Evolutionary conservation across 2,113 vertebrate species (phyloP).

Genomic region (Gadus macrocephalus): DNA sequence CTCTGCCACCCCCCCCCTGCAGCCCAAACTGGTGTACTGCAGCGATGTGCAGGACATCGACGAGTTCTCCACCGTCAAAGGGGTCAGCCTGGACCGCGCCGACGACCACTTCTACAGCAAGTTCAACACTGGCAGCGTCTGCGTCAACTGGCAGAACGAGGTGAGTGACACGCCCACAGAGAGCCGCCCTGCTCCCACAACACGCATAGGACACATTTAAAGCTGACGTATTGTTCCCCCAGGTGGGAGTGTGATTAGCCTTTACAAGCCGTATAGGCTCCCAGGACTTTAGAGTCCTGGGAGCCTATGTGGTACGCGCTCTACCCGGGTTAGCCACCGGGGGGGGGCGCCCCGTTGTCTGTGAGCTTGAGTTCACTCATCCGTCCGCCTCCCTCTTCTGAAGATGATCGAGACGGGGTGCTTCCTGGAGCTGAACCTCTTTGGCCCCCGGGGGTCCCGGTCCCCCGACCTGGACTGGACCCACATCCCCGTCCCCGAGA

Average conservation of each 20-base stretch:
- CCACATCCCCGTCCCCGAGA: slow-evolving; percentile 2
- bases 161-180: slow-evolving; percentile 40
- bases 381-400: too few relatives aligned
- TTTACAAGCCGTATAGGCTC: too few relatives aligned
- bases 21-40: slow-evolving; percentile 83
- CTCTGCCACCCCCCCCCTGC: background rate
- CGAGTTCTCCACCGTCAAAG: slow-evolving; percentile 79
- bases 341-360: background rate
- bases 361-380: background rate
- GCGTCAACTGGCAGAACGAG: slow-evolving; percentile 83
- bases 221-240: too few relatives aligned
- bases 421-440: slow-evolving; percentile 79
- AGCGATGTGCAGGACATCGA: slow-evolving; percentile 84
- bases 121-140: slow-evolving; percentile 76
- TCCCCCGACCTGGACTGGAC: slow-evolving; percentile 73
- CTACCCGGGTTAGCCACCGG: background rate
- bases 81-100: slow-evolving; percentile 68
- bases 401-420: slow-evolving; percentile 82
- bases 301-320: too few relatives aligned
- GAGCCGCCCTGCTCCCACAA: background rate
- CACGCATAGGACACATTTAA: too few relatives aligned
- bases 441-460: slow-evolving; percentile 64
- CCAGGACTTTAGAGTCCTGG: too few relatives aligned
- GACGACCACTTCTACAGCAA: slow-evolving; percentile 77
- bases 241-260: background rate